A percentile compares a stretch with the other conserved stretches of the same genome.
phyloP scores from a whole-genome alignment of 2,113 vertebrate species.

The Colistium nudipinnis region DNA sequence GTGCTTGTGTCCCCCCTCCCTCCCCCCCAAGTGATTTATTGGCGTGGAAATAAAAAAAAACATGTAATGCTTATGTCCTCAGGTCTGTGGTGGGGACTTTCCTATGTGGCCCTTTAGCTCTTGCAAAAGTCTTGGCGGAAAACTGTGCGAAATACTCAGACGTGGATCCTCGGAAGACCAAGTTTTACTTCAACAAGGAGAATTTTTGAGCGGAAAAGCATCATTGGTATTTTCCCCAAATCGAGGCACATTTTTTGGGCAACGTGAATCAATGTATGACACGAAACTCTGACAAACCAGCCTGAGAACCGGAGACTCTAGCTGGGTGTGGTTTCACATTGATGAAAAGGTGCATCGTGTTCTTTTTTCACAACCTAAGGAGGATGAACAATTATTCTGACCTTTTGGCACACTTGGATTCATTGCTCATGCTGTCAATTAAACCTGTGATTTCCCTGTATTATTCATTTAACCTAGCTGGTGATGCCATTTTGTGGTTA shows the following conservation, averaged over 20 bases:
- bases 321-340: slow-evolving; percentile 1
- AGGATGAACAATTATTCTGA: neutral
- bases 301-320: neutral
- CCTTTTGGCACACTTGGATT: neutral
- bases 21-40: too few species aligned
- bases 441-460: neutral
- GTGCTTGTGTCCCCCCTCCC: too few species aligned
- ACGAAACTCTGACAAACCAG: neutral
- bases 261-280: too few species aligned
- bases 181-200: slow-evolving; percentile 96
- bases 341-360: neutral
- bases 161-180: slow-evolving; percentile 89
- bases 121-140: slow-evolving; percentile 84
- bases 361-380: neutral
- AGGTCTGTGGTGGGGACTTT: slow-evolving; percentile 91
- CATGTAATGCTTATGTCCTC: neutral
- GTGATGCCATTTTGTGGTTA: neutral
- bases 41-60: too few species aligned
- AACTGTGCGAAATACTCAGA: slow-evolving; percentile 88
- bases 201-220: slow-evolving; percentile 84
- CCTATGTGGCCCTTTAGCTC: slow-evolving; percentile 84
- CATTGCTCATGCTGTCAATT: too few species aligned
- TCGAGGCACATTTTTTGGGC: too few species aligned
- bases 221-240: neutral
- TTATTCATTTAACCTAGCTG: neutral